These are phyloP conservation scores for Phaedon cochleariae DNA, from an alignment of 2,888 invertebrate species.

Conservation along the genomic window DNA sequence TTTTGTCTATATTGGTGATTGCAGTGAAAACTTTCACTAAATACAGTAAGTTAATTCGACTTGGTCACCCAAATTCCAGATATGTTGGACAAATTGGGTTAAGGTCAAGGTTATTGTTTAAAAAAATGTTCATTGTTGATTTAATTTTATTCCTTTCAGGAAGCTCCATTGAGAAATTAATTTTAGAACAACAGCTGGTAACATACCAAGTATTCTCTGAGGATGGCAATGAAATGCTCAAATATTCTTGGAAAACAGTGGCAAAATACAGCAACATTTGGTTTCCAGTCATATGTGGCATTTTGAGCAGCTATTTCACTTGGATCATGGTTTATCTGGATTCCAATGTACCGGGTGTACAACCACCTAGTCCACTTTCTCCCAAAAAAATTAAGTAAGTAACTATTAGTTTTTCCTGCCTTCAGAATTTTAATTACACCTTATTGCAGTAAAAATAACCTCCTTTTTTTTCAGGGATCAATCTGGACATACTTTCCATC, in stretches of 20 bases:
- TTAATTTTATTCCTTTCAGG: conserved; percentile 31
- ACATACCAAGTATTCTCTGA: conserved; percentile 52
- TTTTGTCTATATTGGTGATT: conserved; percentile 53
- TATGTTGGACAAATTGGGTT: too few relatives aligned
- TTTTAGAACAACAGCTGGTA: conserved; percentile 53
- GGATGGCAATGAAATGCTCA: conserved; percentile 57
- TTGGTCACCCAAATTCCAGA: too few relatives aligned
- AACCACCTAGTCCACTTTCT: conserved; percentile 69
- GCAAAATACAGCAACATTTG: conserved; percentile 56
- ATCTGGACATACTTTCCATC: conserved; percentile 60
- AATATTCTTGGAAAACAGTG: conserved; percentile 54
- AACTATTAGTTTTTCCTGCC: neutral
- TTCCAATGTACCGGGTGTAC: conserved; percentile 68
- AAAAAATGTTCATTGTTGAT: neutral
- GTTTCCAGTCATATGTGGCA: conserved; percentile 62
- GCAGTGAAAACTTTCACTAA: conserved; percentile 49
- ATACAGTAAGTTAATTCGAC: conserved; percentile 60
- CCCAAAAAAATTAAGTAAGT: conserved; percentile 64
- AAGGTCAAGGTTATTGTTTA: neutral
- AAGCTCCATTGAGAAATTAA: conserved; percentile 36
- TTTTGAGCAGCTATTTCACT: conserved; percentile 65
- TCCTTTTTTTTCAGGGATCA: conserved; percentile 51
- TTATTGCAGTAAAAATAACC: neutral
- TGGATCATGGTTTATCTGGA: conserved; percentile 71
- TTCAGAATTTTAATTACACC: neutral